Conservation (phyloP, 2,113 vertebrate genomes). For the Naja naja region DNA sequence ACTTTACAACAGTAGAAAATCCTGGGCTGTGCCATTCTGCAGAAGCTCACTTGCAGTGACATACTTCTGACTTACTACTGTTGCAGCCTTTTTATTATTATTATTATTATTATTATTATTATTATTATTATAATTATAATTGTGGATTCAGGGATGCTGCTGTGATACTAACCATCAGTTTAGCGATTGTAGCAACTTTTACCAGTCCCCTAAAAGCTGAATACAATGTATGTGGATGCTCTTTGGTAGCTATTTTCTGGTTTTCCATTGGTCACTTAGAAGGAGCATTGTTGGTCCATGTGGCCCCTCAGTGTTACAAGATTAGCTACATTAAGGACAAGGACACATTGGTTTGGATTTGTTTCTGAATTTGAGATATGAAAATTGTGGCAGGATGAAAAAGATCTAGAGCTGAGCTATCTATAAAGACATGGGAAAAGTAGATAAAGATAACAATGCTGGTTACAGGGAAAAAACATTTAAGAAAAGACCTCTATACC, state of each 20-base stretch:
- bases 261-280: background rate
- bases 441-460: background rate
- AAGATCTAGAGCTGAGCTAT: background rate
- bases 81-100: background rate
- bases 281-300: background rate
- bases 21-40: background rate
- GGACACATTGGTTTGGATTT: background rate
- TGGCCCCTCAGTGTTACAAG: background rate
- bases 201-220: background rate
- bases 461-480: background rate
- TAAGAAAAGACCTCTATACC: background rate
- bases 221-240: background rate
- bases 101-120: background rate
- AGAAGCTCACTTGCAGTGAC: background rate
- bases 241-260: background rate
- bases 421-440: background rate
- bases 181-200: background rate
- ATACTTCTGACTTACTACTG: background rate
- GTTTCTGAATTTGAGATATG: background rate
- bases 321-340: background rate
- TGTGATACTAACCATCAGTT: background rate
- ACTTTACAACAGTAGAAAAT: background rate
- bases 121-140: background rate
- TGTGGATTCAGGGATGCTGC: background rate
- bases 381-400: background rate